Conservation (phyloP, 2,113 vertebrate genomes). For the Mirounga angustirostris region DNA sequence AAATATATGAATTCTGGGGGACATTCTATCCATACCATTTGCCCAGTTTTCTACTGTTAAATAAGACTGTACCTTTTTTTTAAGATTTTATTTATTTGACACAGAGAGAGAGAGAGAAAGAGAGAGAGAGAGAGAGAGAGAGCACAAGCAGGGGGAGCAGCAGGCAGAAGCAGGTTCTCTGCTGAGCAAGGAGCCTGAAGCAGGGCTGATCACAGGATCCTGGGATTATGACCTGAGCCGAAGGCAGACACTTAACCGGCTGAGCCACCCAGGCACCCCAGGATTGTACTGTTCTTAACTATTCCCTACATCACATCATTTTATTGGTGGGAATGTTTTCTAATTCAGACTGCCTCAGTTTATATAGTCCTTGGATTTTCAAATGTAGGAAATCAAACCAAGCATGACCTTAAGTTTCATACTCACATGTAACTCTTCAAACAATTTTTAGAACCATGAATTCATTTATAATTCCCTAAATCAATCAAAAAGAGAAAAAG, state of each 20-base stretch:
- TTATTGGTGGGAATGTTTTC: background rate
- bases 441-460: background rate
- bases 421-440: background rate
- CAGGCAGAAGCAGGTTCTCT: too few relatives aligned
- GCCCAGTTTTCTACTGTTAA: background rate
- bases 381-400: background rate
- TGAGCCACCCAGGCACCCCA: too few relatives aligned
- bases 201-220: too few relatives aligned
- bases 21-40: background rate
- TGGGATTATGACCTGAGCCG: too few relatives aligned
- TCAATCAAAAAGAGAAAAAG: background rate
- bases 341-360: background rate
- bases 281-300: background rate
- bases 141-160: too few relatives aligned
- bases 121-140: too few relatives aligned
- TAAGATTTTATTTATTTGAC: background rate
- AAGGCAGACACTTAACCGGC: too few relatives aligned
- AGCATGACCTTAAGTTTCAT: background rate
- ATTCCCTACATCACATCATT: background rate
- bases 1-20: background rate
- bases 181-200: too few relatives aligned
- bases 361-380: background rate
- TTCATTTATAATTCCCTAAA: background rate
- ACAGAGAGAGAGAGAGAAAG: too few relatives aligned
- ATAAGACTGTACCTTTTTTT: background rate